A percentile compares a stretch with the other conserved stretches of the same genome.
Evolutionary conservation across 2,113 vertebrate genomes (phyloP).

Genomic region (Boulengeromyrus knoepffleri): DNA sequence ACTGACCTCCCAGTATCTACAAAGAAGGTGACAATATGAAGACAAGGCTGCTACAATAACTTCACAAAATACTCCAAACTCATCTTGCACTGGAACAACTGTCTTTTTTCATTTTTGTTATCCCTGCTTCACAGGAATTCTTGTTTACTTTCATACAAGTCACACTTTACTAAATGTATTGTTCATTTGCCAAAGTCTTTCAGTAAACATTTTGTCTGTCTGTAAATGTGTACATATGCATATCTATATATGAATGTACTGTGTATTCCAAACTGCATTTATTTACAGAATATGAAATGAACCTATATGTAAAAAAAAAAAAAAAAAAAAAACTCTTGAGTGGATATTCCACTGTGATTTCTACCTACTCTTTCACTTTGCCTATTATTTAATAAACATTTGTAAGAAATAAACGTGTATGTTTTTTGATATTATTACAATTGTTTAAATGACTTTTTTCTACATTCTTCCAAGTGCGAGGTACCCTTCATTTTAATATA

Average conservation of each 20-base stretch:
- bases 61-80: constrained; percentile 45
- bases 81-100: constrained; percentile 66
- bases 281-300: constrained; percentile 54
- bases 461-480: background rate
- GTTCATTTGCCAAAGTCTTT: constrained; percentile 64
- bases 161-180: constrained; percentile 52
- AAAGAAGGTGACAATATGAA: constrained; percentile 19
- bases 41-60: constrained; percentile 56
- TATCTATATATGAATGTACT: constrained; percentile 63
- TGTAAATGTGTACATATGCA: constrained; percentile 62
- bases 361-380: constrained; percentile 60
- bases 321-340: constrained; percentile 37
- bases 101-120: constrained; percentile 44
- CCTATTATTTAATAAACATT: constrained; percentile 60
- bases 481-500: background rate
- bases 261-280: constrained; percentile 62
- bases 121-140: constrained; percentile 35
- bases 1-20: constrained; percentile 46
- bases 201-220: constrained; percentile 43
- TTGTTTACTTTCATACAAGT: constrained; percentile 56
- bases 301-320: constrained; percentile 40
- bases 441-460: background rate
- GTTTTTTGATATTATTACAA: background rate
- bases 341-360: constrained; percentile 65
- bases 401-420: constrained; percentile 47